A percentile compares a stretch with the other conserved stretches of the same genome.
Evolutionary conservation across 1,140 invertebrate species (phyloP).

Genomic region (Scaptomyza hsui): DNA sequence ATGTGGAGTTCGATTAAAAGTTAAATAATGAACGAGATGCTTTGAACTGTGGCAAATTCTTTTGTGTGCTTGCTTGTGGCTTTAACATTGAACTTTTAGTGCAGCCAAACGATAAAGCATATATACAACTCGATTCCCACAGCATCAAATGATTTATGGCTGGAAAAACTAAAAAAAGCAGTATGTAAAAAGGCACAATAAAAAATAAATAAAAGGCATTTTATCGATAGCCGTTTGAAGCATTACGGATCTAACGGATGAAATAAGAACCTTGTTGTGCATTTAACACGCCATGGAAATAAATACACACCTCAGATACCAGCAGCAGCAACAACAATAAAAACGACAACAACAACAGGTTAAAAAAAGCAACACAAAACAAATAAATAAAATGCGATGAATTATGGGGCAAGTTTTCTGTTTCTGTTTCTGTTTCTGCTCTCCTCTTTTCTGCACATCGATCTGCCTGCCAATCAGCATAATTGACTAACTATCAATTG

Average conservation of each 20-base stretch:
- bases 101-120: constrained; percentile 18
- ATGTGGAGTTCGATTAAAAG: constrained; percentile 62
- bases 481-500: constrained; percentile 64
- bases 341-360: constrained; percentile 7
- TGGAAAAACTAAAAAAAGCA: constrained; percentile 23
- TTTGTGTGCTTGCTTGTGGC: constrained; percentile 46
- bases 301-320: constrained; percentile 50
- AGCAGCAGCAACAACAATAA: constrained; percentile 1
- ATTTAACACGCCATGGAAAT: constrained; percentile 69
- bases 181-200: constrained; percentile 67
- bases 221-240: constrained; percentile 47
- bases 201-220: constrained; percentile 64
- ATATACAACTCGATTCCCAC: constrained; percentile 69
- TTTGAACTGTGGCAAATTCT: constrained; percentile 81
- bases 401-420: constrained; percentile 75
- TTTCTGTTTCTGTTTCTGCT: constrained; percentile 11
- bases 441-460: constrained; percentile 1
- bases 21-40: constrained; percentile 74
- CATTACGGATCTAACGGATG: constrained; percentile 81
- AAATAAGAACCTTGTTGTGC: constrained; percentile 80
- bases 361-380: constrained; percentile 43
- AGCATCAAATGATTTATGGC: constrained; percentile 79
- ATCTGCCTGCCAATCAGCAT: constrained; percentile 53
- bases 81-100: constrained; percentile 82
- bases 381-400: constrained; percentile 76